Evolutionary conservation across 2,797 vertebrate genomes (phyloP).

Genomic region (Falco rusticolus): DNA sequence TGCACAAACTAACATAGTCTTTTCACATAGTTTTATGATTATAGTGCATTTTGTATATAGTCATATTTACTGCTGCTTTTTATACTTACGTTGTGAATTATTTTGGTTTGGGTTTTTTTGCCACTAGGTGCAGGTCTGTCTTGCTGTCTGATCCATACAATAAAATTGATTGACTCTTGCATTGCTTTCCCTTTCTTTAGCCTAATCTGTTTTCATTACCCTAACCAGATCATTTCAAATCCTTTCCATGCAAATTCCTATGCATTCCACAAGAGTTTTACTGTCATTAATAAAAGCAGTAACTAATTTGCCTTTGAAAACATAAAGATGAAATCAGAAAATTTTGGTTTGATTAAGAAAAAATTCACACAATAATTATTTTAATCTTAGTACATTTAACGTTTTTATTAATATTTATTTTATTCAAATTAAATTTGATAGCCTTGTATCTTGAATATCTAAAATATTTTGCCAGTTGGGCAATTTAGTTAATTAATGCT

Average conservation of each 20-base stretch:
- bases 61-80: neutral
- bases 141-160: neutral
- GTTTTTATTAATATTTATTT: neutral
- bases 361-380: neutral
- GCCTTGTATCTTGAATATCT: neutral
- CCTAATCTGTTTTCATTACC: neutral
- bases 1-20: neutral
- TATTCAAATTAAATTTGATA: neutral
- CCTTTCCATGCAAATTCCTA: neutral
- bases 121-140: neutral
- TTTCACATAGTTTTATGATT: neutral
- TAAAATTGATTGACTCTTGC: neutral
- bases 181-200: neutral
- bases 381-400: neutral
- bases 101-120: neutral
- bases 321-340: neutral
- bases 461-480: neutral
- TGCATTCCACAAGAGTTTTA: neutral
- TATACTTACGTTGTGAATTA: neutral
- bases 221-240: neutral
- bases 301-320: neutral
- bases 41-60: neutral
- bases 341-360: neutral
- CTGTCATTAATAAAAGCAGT: neutral
- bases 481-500: neutral